Base-by-base conservation (phyloP, 2,888 invertebrate species). In the Sinotaia quadrata region DNA sequence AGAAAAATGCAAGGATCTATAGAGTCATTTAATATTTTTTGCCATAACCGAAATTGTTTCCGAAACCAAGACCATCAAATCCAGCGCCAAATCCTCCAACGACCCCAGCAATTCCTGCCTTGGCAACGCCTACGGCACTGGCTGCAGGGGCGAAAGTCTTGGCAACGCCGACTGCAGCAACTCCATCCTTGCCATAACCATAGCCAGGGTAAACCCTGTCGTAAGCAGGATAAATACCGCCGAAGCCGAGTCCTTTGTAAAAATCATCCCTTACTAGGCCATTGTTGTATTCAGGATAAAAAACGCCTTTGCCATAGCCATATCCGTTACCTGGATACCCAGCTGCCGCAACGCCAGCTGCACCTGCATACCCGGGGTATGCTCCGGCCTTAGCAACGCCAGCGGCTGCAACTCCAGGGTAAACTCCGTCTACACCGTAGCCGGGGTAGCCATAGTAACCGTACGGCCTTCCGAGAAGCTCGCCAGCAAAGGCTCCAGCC, bases 401-500 rank as follows among this genome's bases (percentile, higher is more conserved):
- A 15, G 41, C 41, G 18, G 29, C 27, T 18, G 18, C 54, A 2
- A 21, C 2, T 1, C 54, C 54, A 7, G 54, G 51, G 51, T 51
- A 4, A 15, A 15, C 41, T 18, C 8, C 41, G 54, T 31, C 54
- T 10, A 29, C 1, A 18, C 24, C 54, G 18, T 18, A 12, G 21
- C 54, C 54, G 8, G 54, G 24, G 33, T 24, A 24, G 54, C 31
- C 24, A 1, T 24, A 8, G 5, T 8, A 24, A 47, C 47, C 18
- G 47, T 7, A 10, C 1, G 7, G 15, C 2, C 10, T 10, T 24
- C 29, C 18, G 21, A 54, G 31, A 15, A 54, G 54, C 8, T 54
- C 27, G 31, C 54, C 54, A 54, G 54, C 54, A 15, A 54, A 24
- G 54, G 54, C 54, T 24, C 54, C 27, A 31, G 54, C 7, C 54